These are phyloP conservation scores for Antitype chi DNA, from an alignment of 2,888 invertebrate species.

Conservation along the genomic window DNA sequence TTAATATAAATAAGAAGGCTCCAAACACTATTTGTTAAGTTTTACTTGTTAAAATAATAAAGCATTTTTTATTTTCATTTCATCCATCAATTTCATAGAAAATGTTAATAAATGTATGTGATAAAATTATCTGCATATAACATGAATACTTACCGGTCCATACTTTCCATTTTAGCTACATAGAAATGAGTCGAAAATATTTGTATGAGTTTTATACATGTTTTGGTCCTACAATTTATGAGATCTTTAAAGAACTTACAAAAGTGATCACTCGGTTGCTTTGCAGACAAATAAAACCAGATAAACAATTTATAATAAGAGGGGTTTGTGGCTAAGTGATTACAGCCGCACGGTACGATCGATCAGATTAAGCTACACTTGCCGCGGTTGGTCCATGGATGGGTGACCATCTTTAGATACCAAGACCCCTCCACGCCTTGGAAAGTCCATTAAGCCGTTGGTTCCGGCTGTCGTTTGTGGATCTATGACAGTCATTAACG, in stretches of 20 bases:
- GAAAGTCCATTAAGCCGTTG: neutral
- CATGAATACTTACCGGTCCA: neutral
- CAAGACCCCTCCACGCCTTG: neutral
- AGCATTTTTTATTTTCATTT: too few relatives aligned
- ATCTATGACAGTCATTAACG: neutral
- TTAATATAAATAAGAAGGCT: slow-evolving; percentile 54
- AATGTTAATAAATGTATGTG: too few relatives aligned
- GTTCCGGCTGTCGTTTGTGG: neutral
- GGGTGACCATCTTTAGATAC: neutral
- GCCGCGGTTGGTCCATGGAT: neutral
- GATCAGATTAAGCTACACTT: neutral
- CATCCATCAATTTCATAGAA: too few relatives aligned
- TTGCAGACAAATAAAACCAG: neutral
- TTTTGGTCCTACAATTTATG: neutral
- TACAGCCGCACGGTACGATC: neutral
- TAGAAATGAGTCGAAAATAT: neutral
- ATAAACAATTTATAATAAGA: neutral
- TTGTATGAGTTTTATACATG: neutral
- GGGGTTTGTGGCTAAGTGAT: neutral
- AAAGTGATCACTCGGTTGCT: neutral
- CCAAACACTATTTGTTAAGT: too few relatives aligned
- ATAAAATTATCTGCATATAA: neutral
- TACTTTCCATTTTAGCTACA: neutral
- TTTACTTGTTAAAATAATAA: too few relatives aligned
- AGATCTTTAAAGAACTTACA: neutral